Base-by-base conservation (phyloP, 2,797 vertebrate species). In the Phyllotis vaccarum region DNA sequence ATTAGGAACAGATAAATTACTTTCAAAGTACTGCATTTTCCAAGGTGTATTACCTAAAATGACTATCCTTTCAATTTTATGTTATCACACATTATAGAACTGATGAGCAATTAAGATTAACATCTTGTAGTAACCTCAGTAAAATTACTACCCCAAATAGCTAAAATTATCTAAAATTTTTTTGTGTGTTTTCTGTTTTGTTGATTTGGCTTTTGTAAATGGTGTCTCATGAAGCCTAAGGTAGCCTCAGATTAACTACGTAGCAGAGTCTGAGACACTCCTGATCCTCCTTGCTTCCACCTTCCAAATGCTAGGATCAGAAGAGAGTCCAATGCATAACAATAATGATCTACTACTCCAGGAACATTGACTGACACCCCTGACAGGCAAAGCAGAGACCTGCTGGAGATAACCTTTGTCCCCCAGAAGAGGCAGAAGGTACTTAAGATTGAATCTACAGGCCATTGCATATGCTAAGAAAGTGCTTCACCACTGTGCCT, bases 1-100 rank as follows among this genome's bases (percentile, higher is more conserved):
- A 81, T 52, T 40, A 91, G 24, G 0, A 89, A 89, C 43, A 94
- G 68, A 24, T 74, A 88, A 91, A 74, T 91, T 40, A 90, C 24
- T 94, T 91, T 86, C 92, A 96, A 49, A 49, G 49, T 94, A 93
- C 49, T 89, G 10, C 29, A 93, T 79, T 94, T 94, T 93, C 72
- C 79, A 89, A 62, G 22, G 5, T 58, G 8, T 74, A 96, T 29
- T 49, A 90, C 54, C 83, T 70, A 93, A 58, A 31, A 92, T 82
- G 10, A 93, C 8, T 29, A 79, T 22, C 21, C 70, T 94, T 92
- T 94, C 89, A 85, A 89, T 56, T 94, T 40, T 46, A 72, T 81
- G 85, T 58, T 82, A 40, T n/a, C 88, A 89, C 46, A 0, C 22
- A 96, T 31, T 78, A 91, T 83, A 37, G 31, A 96, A 85, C 2